These are phyloP conservation scores for zebrafish (Danio rerio) DNA, from an alignment of 2,113 vertebrate species.

Conservation along the genomic window GRCz12tu NC_133182.1:72431001-72431500, in stretches of 20 bases:
- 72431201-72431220: not conserved
- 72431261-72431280: not conserved
- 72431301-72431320: not conserved
- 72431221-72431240: slow-evolving; percentile 10
- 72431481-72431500: not conserved
- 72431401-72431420: too few relatives aligned
- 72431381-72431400: not conserved
- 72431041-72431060: too few relatives aligned
- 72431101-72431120: not conserved
- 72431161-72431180: slow-evolving; percentile 14
- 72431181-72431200: slow-evolving; percentile 12
- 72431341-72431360: not conserved
- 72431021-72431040: not conserved
- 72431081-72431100: not conserved
- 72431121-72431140: not conserved
- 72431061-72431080: not conserved
- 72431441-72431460: not conserved
- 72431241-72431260: slow-evolving; percentile 10
- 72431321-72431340: not conserved
- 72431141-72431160: not conserved
- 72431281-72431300: slow-evolving; percentile 33
- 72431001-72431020: not conserved
- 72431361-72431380: not conserved
- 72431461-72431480: not conserved
- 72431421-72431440: not conserved